phyloP scores from a whole-genome alignment of 2,797 vertebrate genomes.

The Protosalanx chinensis region DNA sequence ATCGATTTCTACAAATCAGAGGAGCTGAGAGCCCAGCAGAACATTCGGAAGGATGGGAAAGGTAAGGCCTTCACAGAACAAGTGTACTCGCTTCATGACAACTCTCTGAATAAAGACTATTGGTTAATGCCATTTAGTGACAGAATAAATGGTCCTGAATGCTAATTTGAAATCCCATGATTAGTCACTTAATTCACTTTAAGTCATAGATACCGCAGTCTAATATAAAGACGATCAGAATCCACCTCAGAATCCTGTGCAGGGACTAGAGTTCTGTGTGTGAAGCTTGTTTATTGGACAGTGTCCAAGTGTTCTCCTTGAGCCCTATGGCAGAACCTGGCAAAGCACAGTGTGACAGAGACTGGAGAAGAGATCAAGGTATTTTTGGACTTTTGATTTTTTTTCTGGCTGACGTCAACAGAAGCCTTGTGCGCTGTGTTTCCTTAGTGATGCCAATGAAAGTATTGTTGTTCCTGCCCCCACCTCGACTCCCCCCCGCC shows the following conservation, averaged over 20 bases:
- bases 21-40: conserved; percentile 73
- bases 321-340: conserved; percentile 4
- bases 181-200: too few species aligned
- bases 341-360: neutral
- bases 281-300: conserved; percentile 1
- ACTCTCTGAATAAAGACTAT: too few species aligned
- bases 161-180: too few species aligned
- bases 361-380: conserved; percentile 22
- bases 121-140: too few species aligned
- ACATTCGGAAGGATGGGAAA: conserved; percentile 72
- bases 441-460: conserved; percentile 51
- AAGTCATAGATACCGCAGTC: too few species aligned
- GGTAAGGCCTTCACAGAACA: conserved; percentile 49
- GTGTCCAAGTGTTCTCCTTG: neutral
- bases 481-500: neutral
- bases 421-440: conserved; percentile 32
- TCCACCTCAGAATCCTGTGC: neutral
- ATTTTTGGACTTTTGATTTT: conserved; percentile 42
- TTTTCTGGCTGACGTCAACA: conserved; percentile 31
- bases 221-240: neutral
- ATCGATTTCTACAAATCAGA: conserved; percentile 81
- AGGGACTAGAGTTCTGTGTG: neutral
- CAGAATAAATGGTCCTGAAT: too few species aligned
- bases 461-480: conserved; percentile 29
- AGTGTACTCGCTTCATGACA: too few species aligned